A percentile compares a stretch with the other conserved stretches of the same genome.
Evolutionary conservation across 2,888 invertebrate species (phyloP).

Genomic region (Andrena praecox): DNA sequence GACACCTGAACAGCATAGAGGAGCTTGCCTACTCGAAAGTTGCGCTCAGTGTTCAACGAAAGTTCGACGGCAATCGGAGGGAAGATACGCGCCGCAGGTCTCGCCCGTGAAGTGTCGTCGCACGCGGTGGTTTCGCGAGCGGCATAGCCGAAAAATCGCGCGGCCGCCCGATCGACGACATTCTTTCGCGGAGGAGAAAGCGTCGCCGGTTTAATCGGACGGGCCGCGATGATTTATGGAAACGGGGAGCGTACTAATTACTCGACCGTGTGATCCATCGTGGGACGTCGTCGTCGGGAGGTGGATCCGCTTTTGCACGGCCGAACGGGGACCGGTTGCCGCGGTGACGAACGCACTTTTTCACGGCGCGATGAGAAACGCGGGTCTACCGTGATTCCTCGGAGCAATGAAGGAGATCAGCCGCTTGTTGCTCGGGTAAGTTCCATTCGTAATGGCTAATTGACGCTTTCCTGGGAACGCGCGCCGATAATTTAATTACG

Average conservation of each 20-base stretch:
- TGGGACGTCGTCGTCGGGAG: constrained; percentile 33
- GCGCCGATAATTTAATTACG: constrained; percentile 35
- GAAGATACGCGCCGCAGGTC: background rate
- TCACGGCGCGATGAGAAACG: constrained; percentile 49
- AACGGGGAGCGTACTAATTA: constrained; percentile 64
- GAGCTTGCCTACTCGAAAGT: too few species aligned
- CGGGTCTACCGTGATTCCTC: constrained; percentile 34
- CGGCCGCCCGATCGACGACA: constrained; percentile 31
- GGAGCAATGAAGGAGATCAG: constrained; percentile 69
- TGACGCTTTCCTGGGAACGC: constrained; percentile 24
- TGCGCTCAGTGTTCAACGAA: too few species aligned
- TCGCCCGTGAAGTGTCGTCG: background rate
- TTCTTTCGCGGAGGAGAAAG: constrained; percentile 56
- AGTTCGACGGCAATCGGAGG: background rate
- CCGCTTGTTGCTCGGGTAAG: constrained; percentile 71
- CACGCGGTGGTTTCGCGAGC: background rate
- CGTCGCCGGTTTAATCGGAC: constrained; percentile 49
- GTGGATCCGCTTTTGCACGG: constrained; percentile 15
- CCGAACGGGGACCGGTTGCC: constrained; percentile 42
- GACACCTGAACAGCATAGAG: background rate
- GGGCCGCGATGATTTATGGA: constrained; percentile 67
- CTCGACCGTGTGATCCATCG: constrained; percentile 58
- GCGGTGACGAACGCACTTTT: constrained; percentile 27
- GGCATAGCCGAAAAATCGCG: constrained; percentile 25
- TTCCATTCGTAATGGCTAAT: constrained; percentile 40